phyloP scores from a whole-genome alignment of 2,797 vertebrate species.

The Ceryle rudis region DNA sequence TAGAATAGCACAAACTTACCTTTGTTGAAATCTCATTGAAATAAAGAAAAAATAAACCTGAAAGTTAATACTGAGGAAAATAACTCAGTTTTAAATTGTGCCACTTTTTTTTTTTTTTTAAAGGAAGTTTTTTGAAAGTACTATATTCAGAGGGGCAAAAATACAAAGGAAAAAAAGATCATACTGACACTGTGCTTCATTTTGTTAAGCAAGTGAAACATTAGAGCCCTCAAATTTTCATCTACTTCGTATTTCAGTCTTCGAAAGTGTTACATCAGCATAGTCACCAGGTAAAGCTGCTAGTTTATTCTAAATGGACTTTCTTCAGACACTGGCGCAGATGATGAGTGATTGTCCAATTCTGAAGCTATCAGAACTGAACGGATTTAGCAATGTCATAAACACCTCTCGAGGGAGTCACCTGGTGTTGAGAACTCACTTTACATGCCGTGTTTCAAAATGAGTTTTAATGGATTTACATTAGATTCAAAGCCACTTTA shows the following conservation, averaged over 20 bases:
- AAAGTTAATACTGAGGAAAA: not conserved
- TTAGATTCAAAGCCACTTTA: slow-evolving; percentile 59
- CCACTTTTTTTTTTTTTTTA: not conserved
- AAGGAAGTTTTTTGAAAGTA: not conserved
- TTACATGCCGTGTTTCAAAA: slow-evolving; percentile 63
- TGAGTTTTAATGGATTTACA: slow-evolving; percentile 69
- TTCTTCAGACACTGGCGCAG: slow-evolving; percentile 41
- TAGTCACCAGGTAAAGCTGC: not conserved
- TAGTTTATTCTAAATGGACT: slow-evolving; percentile 51
- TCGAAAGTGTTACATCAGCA: slow-evolving; percentile 39
- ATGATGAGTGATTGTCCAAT: slow-evolving; percentile 71
- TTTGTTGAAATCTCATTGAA: not conserved
- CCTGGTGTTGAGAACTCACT: slow-evolving; percentile 67
- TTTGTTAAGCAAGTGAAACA: slow-evolving; percentile 17
- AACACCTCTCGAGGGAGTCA: slow-evolving; percentile 69
- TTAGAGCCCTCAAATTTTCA: not conserved
- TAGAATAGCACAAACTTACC: not conserved
- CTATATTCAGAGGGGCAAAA: not conserved
- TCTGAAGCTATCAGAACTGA: slow-evolving; percentile 64
- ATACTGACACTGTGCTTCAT: not conserved
- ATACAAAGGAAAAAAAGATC: not conserved
- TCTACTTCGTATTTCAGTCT: not conserved
- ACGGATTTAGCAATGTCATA: slow-evolving; percentile 63
- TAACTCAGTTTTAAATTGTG: not conserved
- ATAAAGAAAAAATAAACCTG: not conserved